Evolutionary conservation across 2,888 invertebrate genomes (phyloP), one percentile per base, ranked within the genome.

Genomic region (Neuroscelio doddi): DNA sequence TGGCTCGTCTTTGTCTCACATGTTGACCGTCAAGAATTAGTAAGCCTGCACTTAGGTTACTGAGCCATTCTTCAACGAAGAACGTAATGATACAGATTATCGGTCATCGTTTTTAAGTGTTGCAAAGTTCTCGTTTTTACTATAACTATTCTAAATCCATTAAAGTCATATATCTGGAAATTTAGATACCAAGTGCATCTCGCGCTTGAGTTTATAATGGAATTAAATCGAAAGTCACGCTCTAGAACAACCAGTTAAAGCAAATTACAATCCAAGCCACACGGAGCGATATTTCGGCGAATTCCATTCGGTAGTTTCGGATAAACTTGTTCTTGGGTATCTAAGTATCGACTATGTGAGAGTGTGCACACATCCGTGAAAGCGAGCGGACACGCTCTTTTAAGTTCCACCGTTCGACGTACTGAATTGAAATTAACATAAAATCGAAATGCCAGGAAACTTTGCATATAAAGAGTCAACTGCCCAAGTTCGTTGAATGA

Each of bases 361-460:
- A 26, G 64, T 64, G 61, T 61, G 63, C 73, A 67, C 68, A 58
- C 71, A 71, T 69, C 49, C 38, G 47, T 58, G 56, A 52, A 63
- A 68, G 64, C 56, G 57, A 56, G 64, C 56, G 64, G 62, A 61
- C 74, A 75, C 72, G 73, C 75, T 80, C 75, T 77, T 79, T 79
- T 75, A 73, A 74, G 69, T 75, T 72, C 73, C 70, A 70, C 70
- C 62, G 70, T 76, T 74, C 76, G 74, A 69, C 74, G 78, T 75
- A 75, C 75, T 77, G 81, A 82, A 81, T 81, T 80, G 81, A 81
- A 81, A 81, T 82, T 81, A 82, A 79, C 82, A 82, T 82, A 81
- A 82, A 81, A 82, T 81, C 80, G 80, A 81, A 81, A 81, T 77
- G 79, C 78, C 80, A 74, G 73, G 72, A 78, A 82, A 82, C 80